Percentiles rank a stretch among this genome's conserved stretches.
Conservation (phyloP, 2,888 invertebrate genomes). For the Drosophila histrio region DNA sequence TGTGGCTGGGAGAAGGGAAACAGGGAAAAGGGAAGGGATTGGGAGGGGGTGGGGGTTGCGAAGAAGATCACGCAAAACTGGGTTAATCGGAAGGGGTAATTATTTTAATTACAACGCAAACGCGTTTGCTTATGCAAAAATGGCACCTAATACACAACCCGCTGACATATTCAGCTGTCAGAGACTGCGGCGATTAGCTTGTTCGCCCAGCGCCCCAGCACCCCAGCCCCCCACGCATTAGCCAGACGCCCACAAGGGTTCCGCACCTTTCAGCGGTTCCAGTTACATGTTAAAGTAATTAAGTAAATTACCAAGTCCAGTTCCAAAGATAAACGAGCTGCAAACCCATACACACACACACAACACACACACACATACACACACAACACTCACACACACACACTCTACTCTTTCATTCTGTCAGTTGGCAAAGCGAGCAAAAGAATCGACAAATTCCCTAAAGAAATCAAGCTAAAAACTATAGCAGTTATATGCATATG, state of each 20-base stretch:
- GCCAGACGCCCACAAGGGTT: conserved; percentile 17
- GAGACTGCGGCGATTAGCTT: conserved; percentile 49
- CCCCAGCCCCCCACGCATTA: neutral
- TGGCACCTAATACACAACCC: conserved; percentile 60
- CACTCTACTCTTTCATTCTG: conserved; percentile 51
- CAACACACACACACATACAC: conserved; percentile 10
- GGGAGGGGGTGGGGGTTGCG: neutral
- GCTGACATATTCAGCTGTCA: conserved; percentile 55
- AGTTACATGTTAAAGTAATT: conserved; percentile 77
- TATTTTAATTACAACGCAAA: conserved; percentile 77
- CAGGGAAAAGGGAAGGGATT: neutral
- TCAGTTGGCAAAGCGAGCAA: conserved; percentile 45
- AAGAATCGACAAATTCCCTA: conserved; percentile 70
- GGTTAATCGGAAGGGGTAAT: conserved; percentile 78
- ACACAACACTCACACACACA: conserved; percentile 3
- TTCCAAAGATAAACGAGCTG: conserved; percentile 60
- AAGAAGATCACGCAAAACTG: conserved; percentile 56
- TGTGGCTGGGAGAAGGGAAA: neutral
- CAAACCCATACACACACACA: conserved; percentile 19
- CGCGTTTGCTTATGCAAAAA: conserved; percentile 59
- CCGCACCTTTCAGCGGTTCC: conserved; percentile 63
- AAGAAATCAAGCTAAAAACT: conserved; percentile 84
- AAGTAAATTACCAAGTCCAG: conserved; percentile 75
- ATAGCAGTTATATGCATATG: conserved; percentile 38
- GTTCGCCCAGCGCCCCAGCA: neutral